A percentile compares a stretch with the other conserved stretches of the same genome.
phyloP scores from a whole-genome alignment of 53 echinoderm and acorn worm species.

The Antedon mediterranea region DNA sequence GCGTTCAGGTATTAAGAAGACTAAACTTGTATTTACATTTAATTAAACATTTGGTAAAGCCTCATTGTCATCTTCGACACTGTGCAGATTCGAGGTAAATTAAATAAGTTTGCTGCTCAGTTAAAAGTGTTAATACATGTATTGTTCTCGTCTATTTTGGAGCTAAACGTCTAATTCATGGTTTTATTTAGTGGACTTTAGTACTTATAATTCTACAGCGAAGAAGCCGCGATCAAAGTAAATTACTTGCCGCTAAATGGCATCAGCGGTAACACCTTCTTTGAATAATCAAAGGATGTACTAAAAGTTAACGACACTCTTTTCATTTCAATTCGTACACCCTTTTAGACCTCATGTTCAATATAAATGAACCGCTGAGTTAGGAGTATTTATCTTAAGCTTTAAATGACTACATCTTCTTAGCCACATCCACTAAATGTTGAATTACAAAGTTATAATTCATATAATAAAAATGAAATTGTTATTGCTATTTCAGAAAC shows the following conservation, averaged over 20 bases:
- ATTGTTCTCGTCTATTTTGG: background rate
- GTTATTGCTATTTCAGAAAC: background rate
- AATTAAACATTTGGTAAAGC: background rate
- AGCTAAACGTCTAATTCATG: background rate
- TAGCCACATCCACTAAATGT: too few species aligned
- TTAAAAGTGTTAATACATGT: background rate
- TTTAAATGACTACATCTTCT: too few species aligned
- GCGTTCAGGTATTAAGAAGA: background rate
- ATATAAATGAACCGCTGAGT: too few species aligned
- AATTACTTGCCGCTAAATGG: background rate
- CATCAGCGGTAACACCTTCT: background rate
- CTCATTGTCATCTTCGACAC: background rate
- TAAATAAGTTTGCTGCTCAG: background rate
- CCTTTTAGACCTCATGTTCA: too few species aligned
- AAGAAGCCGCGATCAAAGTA: background rate
- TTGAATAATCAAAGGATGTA: background rate
- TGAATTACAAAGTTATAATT: too few species aligned
- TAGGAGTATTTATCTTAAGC: too few species aligned
- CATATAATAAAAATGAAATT: too few species aligned
- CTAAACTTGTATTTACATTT: background rate
- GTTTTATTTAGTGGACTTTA: background rate
- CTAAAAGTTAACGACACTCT: background rate
- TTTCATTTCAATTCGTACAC: background rate
- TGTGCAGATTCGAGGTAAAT: background rate
- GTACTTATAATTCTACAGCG: background rate